These are phyloP conservation scores for Zaprionus kolodkinae DNA, from an alignment of 1,140 invertebrate species.

Conservation along the genomic window DNA sequence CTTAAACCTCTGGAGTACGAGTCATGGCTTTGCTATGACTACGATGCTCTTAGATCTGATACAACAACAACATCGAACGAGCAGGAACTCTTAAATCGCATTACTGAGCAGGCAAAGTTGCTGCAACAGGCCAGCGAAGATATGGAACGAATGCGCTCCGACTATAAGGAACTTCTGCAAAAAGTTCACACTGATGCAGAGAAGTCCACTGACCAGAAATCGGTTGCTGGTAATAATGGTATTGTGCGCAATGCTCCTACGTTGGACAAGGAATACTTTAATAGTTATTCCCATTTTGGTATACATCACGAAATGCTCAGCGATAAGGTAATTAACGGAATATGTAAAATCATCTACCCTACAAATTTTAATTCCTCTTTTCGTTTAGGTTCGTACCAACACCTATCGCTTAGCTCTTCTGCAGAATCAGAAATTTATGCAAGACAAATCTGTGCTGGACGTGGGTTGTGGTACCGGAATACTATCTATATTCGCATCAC, in stretches of 20 bases:
- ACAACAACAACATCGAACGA: conserved; percentile 7
- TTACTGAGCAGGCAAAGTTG: conserved; percentile 65
- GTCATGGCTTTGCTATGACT: conserved; percentile 92
- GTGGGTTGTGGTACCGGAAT: conserved; percentile 97
- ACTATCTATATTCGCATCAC: conserved; percentile 97
- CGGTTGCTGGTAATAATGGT: conserved; percentile 47
- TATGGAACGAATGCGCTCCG: conserved; percentile 87
- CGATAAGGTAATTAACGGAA: conserved; percentile 84
- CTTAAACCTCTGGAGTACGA: conserved; percentile 92
- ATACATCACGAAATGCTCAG: conserved; percentile 98
- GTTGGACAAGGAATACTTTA: conserved; percentile 94
- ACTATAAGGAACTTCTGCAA: conserved; percentile 86
- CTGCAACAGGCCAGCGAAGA: conserved; percentile 87
- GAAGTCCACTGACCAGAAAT: conserved; percentile 47
- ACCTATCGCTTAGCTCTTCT: conserved; percentile 97
- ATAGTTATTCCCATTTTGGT: conserved; percentile 97
- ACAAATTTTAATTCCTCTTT: neutral
- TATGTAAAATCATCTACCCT: conserved; percentile 11
- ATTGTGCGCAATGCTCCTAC: conserved; percentile 73
- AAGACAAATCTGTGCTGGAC: conserved; percentile 94
- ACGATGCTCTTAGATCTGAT: conserved; percentile 47
- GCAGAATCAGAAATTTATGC: conserved; percentile 89
- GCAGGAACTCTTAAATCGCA: conserved; percentile 40
- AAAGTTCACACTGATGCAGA: conserved; percentile 55
- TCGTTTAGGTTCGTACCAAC: conserved; percentile 91